Base-by-base conservation (phyloP, 2,113 vertebrate genomes). In the Thalassarche chlororhynchos region DNA sequence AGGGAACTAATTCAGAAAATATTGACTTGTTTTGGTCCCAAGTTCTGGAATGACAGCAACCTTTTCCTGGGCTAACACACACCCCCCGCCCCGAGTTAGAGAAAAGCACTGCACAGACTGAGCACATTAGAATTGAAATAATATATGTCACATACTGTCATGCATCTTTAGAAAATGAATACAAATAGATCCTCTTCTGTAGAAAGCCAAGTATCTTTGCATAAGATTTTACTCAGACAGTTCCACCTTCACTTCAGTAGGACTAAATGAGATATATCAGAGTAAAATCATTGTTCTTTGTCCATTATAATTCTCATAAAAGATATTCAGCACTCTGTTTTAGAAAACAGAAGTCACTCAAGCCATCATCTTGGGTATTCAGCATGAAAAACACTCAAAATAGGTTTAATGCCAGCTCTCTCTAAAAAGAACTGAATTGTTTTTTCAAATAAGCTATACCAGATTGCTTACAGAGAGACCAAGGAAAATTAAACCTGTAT, bases 301-400 rank as follows among this genome's bases (percentile, higher is more conserved):
- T 47, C 60, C 32, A 46, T 91, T 92, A 81, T 46, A 0, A 34
- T 55, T 82, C 84, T 81, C 52, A 52, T 76, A 64, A 93, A 76
- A 89, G 40, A 79, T 38, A 93, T 52, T 75, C 52, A 93, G 58
- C 7, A 34, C 18, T 61, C 32, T 75, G 8, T 72, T 60, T 83
- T 40, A 90, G 70, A 80, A 89, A 93, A 60, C 8, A 89, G 20
- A 82, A 92, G 69, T 68, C 61, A 29, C 25, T 69, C 49, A 88
- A 80, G 62, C 28, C 44, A 69, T 76, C 62, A 52, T 58, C 52
- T 34, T 75, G 24, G 15, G 12, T 71, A 84, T 87, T 87, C 84
- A 72, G 49, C 29, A 52, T 24, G 54, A 92, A 92, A 93, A 72
- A 12, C 20, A 87, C 52, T 57, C 65, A 84, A 62, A 91, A 72